Base-by-base conservation (phyloP, 2,113 vertebrate genomes). In the Coreoperca whiteheadi region DNA sequence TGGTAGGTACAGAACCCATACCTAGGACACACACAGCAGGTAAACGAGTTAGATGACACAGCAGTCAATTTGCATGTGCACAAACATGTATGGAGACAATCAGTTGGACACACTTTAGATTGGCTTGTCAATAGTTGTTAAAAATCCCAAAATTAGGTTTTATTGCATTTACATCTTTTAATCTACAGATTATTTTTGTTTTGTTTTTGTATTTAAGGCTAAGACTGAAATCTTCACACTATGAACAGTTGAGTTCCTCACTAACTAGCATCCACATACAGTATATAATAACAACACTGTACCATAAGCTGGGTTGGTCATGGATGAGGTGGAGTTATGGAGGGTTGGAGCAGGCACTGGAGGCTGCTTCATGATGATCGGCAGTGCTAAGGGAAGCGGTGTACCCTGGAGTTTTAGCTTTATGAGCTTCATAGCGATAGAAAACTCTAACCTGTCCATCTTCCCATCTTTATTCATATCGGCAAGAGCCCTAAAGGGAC, bases 371-470 rank as follows among this genome's bases (percentile, higher is more conserved):
- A 99, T 99, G 86, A 99, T 91, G 79, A 97, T 94, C 76, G 98
- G 98, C 77, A 99, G 96, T 57, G 96, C 89, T 0, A 94, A 57
- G 1, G 98, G 98, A 87, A 99, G 94, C 6, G 82, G 84, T 18
- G 98, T 97, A 28, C 98, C 98, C 93, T 97, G 98, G 37, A 99
- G 94, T 86, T 96, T 99, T 25, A 99, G 93, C 85, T 99, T 99
- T 89, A 99, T 97, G 74, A 99, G 96, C 84, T 99, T 99, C 98
- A 99, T 99, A 43, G 98, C 98, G 70, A 99, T 98, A 79, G 98
- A 99, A 92, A 99, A 99, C 90, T 99, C 98, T 56, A 97, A 93
- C 32, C 97, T 96, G 91, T 99, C 97, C 98, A 99, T 99, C 93
- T 96, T 99, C 32, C 98, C 98, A 88, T 99, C 98, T 83, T 97